A percentile compares a stretch with the other conserved stretches of the same genome.
Conservation (phyloP, 2,797 vertebrate genomes). For the Gymnodraco acuticeps region DNA sequence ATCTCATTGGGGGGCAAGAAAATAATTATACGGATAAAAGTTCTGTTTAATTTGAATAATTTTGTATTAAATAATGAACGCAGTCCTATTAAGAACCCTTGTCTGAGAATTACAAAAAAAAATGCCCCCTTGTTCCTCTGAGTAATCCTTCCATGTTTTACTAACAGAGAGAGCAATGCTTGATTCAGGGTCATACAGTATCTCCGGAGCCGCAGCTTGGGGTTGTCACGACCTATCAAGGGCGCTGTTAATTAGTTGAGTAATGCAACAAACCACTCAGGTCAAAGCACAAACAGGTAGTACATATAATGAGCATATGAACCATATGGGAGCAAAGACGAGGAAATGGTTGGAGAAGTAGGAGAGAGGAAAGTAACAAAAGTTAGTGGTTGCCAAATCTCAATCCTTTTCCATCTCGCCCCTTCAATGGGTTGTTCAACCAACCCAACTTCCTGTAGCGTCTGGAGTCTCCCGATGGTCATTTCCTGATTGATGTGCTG, state of each 20-base stretch:
- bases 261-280: slow-evolving; percentile 41
- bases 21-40: neutral
- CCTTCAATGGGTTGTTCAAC: slow-evolving; percentile 32
- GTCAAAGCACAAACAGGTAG: slow-evolving; percentile 48
- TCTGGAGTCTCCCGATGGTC: slow-evolving; percentile 48
- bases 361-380: neutral
- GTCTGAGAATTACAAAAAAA: slow-evolving; percentile 2
- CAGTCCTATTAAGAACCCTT: neutral
- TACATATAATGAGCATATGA: slow-evolving; percentile 48
- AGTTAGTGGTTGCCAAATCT: neutral
- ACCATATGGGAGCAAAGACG: slow-evolving; percentile 35
- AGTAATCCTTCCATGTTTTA: slow-evolving; percentile 3
- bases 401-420: slow-evolving; percentile 15
- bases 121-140: neutral
- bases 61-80: too few relatives aligned
- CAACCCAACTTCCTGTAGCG: slow-evolving; percentile 33
- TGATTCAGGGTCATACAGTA: slow-evolving; percentile 42
- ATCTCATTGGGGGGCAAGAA: neutral
- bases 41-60: too few relatives aligned
- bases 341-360: slow-evolving; percentile 13
- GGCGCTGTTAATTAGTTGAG: slow-evolving; percentile 56
- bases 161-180: slow-evolving; percentile 6
- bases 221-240: slow-evolving; percentile 43
- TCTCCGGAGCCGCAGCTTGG: slow-evolving; percentile 34
- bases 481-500: slow-evolving; percentile 51